phyloP scores from a whole-genome alignment of 2,113 vertebrate genomes.

The Gnathonemus longibarbis region DNA sequence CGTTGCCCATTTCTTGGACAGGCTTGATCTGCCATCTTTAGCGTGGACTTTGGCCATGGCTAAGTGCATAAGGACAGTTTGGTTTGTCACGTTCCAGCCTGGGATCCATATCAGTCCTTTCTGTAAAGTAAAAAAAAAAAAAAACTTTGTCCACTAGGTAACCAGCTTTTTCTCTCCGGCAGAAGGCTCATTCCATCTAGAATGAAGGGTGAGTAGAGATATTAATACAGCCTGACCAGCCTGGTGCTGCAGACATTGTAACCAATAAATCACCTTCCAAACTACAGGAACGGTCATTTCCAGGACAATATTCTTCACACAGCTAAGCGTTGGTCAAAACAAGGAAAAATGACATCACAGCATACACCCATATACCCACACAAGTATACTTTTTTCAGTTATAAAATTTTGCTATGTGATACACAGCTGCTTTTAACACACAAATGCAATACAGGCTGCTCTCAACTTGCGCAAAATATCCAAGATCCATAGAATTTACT shows the following conservation, averaged over 20 bases:
- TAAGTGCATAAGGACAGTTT: not conserved
- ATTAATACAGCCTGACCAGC: not conserved
- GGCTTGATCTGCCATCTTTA: not conserved
- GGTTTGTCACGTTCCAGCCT: not conserved
- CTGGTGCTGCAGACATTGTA: conserved; percentile 3
- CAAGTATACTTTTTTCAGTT: not conserved
- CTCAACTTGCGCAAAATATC: not conserved
- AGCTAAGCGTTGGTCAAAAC: not conserved
- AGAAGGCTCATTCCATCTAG: not conserved
- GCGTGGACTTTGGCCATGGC: not conserved
- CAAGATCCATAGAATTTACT: not conserved
- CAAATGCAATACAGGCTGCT: not conserved
- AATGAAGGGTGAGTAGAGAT: not conserved
- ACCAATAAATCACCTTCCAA: not conserved
- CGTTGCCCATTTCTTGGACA: not conserved
- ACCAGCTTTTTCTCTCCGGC: not conserved
- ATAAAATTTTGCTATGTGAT: not conserved
- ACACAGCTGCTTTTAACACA: not conserved
- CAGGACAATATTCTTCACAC: not conserved
- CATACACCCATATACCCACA: not conserved
- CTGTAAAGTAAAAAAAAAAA: not conserved
- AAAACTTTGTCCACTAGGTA: not conserved
- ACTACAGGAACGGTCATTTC: not conserved
- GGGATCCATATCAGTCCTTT: not conserved
- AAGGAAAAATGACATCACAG: not conserved